A percentile compares a stretch with the other conserved stretches of the same genome.
These are phyloP conservation scores for Kryptolebias marmoratus DNA, from an alignment of 2,113 vertebrate genomes.

Conservation along the genomic window DNA sequence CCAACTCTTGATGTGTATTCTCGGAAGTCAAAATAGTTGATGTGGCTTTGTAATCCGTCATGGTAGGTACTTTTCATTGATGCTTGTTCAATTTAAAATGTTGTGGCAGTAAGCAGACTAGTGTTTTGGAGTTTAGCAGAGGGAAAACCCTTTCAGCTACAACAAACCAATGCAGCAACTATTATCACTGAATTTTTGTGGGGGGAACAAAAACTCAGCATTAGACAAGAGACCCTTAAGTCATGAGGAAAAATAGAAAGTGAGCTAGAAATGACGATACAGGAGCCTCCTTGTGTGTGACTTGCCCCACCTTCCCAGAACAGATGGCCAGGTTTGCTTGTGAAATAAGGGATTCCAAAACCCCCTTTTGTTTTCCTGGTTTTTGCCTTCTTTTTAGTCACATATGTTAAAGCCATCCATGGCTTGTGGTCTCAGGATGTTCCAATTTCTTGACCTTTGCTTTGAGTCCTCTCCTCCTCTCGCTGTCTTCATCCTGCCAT, in stretches of 20 bases:
- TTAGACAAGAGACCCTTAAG: constrained; percentile 15
- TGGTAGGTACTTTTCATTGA: constrained; percentile 28
- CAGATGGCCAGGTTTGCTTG: constrained; percentile 73
- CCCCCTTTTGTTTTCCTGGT: constrained; percentile 79
- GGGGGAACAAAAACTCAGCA: constrained; percentile 1
- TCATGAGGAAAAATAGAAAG: constrained; percentile 19
- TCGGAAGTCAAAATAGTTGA: constrained; percentile 52
- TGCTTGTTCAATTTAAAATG: constrained; percentile 48
- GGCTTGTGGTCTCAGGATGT: constrained; percentile 80
- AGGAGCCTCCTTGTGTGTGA: constrained; percentile 47
- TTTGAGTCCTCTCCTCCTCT: constrained; percentile 35
- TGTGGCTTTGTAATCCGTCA: constrained; percentile 50
- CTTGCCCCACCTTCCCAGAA: constrained; percentile 56
- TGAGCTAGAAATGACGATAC: constrained; percentile 45
- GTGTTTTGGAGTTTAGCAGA: not conserved
- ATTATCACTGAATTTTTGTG: constrained; percentile 12
- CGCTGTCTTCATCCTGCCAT: constrained; percentile 53
- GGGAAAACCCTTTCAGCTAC: not conserved
- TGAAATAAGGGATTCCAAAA: constrained; percentile 72
- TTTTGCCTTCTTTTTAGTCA: constrained; percentile 75
- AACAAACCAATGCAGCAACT: not conserved
- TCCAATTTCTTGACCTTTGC: constrained; percentile 74
- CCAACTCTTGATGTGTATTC: constrained; percentile 49
- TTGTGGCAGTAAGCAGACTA: constrained; percentile 7
- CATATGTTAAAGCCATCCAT: constrained; percentile 72